Evolutionary conservation across 53 echinoderm and acorn worm genomes (phyloP), one percentile per base, ranked within the genome.

Genomic region (Henricia sp.): DNA sequence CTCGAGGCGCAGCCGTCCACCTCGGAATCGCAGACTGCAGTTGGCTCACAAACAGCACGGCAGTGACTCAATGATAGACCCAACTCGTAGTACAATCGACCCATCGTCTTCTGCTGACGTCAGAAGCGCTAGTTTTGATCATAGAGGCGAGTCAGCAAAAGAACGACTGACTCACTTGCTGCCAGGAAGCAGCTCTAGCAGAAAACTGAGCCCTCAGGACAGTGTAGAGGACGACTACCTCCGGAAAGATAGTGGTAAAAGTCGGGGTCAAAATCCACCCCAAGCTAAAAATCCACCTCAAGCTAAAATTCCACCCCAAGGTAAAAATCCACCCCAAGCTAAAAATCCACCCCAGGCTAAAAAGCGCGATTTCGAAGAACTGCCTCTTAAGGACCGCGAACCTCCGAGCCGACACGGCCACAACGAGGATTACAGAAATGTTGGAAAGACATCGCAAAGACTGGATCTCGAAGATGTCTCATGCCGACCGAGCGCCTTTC

Each of bases 181-280:
- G 13, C 93, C 93, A 12, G 77, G 88, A 14, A 51, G 50, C 29
- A 40, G 38, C 16, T 82, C 88, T 11, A 37, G 60, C 24, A 38
- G 83, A 23, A 92, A 86, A 40, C 86, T 99, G 5, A 84, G 89
- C 27, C 89, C 90, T 0, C 92, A 95, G 80, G 94, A 99, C 44
- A 99, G 99, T 74, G 86, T 99, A 36, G 99, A 99, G 74, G 99
- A 99, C 50, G 94, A 99, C 37, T 89, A 92, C 77, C 72, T 92
- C 14, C 92, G 92, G 33, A 66, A 78, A n/a, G 99, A 95, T 37
- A 86, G 88, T 39, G 83, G 78, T 38, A 86, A 84, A 46, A 86
- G 64, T 19, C 90, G 87, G 85, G 87, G 78, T 23, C 44, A 41
- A 34, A 63, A 48, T 34, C 80, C 43, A 34, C 92, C 97, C 3